Evolutionary conservation across 2,888 invertebrate species (phyloP).

Genomic region (Agrotis puta): DNA sequence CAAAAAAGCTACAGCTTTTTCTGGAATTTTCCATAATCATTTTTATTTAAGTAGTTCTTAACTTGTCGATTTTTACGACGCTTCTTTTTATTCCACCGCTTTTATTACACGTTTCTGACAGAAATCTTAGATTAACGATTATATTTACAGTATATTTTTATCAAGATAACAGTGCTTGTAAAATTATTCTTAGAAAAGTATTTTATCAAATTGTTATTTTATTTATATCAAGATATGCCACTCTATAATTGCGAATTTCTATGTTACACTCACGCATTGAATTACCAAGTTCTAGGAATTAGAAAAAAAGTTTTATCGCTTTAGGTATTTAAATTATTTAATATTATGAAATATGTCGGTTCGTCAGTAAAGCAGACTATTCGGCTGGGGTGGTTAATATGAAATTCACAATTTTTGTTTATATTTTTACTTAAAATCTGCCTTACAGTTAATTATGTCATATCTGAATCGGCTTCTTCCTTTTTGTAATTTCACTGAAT

Average conservation of each 20-base stretch:
- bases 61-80: background rate
- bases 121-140: conserved; percentile 23
- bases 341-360: no score
- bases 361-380: no score
- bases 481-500: no score
- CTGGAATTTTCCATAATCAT: background rate
- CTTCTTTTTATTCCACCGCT: background rate
- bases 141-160: conserved; percentile 14
- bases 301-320: background rate
- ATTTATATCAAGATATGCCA: conserved; percentile 12
- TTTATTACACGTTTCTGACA: conserved; percentile 3
- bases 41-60: background rate
- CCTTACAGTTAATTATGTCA: no score
- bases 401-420: no score
- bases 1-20: conserved; percentile 5
- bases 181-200: conserved; percentile 41
- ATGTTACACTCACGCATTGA: background rate
- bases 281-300: conserved; percentile 2
- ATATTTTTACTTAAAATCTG: no score
- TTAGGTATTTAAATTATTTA: background rate
- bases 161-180: conserved; percentile 25
- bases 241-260: conserved; percentile 24
- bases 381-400: no score
- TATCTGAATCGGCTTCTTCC: no score
- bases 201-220: conserved; percentile 18